A percentile compares a stretch with the other conserved stretches of the same genome.
These are phyloP conservation scores for Zonotrichia leucophrys DNA, from an alignment of 2,113 vertebrate genomes.

Conservation along the genomic window DNA sequence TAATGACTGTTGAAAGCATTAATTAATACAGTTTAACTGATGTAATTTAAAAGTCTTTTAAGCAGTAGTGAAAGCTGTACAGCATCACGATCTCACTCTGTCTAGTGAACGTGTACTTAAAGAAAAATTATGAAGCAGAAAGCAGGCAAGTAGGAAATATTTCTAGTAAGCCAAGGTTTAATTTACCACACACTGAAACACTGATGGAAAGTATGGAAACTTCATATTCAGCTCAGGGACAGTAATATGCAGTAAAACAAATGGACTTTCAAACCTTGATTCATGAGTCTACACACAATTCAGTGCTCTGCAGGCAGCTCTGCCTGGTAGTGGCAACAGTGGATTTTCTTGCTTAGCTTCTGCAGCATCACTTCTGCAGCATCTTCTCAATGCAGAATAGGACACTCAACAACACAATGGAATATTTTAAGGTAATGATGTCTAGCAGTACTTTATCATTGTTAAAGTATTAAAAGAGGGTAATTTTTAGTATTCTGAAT, in stretches of 20 bases:
- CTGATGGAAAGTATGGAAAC: not conserved
- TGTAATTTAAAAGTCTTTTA: not conserved
- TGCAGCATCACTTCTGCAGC: not conserved
- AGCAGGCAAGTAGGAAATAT: not conserved
- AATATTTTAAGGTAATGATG: not conserved
- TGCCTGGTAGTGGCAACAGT: not conserved
- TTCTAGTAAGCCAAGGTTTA: not conserved
- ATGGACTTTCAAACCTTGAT: not conserved
- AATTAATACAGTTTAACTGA: not conserved
- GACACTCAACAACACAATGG: not conserved
- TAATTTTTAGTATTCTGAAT: not conserved
- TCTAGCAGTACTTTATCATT: not conserved
- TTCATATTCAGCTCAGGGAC: not conserved
- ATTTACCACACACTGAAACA: not conserved
- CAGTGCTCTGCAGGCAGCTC: not conserved
- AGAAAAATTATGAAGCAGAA: not conserved
- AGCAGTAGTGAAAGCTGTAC: not conserved
- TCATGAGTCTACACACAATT: not conserved
- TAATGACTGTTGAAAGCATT: not conserved
- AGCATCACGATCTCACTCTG: not conserved
- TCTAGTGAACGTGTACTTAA: not conserved
- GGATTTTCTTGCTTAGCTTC: not conserved
- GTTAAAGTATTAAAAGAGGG: not conserved
- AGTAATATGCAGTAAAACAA: not conserved
- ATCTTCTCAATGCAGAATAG: not conserved